A percentile compares a stretch with the other conserved stretches of the same genome.
These are phyloP conservation scores for Eupithecia subfuscata DNA, from an alignment of 2,888 invertebrate species.

Conservation along the genomic window DNA sequence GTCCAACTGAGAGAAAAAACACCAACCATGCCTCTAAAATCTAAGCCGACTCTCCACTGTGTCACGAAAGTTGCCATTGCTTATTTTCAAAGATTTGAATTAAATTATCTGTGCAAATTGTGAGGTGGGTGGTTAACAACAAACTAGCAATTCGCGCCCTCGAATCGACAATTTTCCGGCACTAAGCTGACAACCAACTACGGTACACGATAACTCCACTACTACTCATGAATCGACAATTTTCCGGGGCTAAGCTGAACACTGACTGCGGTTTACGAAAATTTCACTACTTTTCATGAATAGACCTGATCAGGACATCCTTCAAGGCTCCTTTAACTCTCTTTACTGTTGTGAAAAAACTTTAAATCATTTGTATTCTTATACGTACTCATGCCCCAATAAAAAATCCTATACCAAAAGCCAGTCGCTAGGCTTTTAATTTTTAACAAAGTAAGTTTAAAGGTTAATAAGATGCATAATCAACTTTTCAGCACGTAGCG, in stretches of 20 bases:
- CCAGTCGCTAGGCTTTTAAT: not conserved
- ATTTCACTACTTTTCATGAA: not conserved
- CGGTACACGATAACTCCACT: not conserved
- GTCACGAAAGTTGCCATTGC: not conserved
- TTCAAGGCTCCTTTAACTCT: not conserved
- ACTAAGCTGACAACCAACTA: not conserved
- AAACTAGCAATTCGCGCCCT: conserved; percentile 9
- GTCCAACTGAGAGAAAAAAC: not conserved
- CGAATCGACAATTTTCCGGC: conserved; percentile 11
- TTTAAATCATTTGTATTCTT: not conserved
- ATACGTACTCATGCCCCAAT: not conserved
- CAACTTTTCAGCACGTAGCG: not conserved
- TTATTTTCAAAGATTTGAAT: conserved; percentile 10
- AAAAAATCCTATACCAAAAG: not conserved
- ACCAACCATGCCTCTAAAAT: not conserved
- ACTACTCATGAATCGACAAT: not conserved
- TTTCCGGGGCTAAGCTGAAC: not conserved
- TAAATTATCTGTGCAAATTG: conserved; percentile 18
- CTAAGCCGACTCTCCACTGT: not conserved
- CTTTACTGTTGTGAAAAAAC: not conserved
- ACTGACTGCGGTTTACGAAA: not conserved
- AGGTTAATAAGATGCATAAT: not conserved
- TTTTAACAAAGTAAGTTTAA: not conserved
- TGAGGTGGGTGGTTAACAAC: not conserved
- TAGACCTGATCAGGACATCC: not conserved